A percentile compares a stretch with the other conserved stretches of the same genome.
Conservation (phyloP, 1,140 invertebrate species). For the Aporrectodea caliginosa region DNA sequence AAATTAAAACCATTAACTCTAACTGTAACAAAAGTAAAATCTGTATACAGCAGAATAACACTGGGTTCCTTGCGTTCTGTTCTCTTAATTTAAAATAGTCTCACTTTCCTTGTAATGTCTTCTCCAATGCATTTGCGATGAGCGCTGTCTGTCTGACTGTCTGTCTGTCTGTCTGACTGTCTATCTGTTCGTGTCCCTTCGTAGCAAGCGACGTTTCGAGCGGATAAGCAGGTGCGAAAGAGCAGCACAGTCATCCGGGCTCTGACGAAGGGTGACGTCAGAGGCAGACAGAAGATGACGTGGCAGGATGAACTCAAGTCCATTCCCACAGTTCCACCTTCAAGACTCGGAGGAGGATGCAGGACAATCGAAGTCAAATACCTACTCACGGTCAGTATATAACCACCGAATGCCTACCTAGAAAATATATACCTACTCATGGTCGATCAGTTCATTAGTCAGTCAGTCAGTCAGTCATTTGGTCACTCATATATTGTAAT, state of each 20-base stretch:
- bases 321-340: not conserved
- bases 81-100: too few species aligned
- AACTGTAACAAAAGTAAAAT: too few species aligned
- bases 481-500: too few species aligned
- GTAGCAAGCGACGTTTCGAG: conserved; percentile 12
- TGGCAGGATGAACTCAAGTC: not conserved
- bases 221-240: conserved; percentile 10
- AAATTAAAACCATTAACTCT: too few species aligned
- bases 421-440: too few species aligned
- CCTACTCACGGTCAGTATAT: conserved; percentile 2
- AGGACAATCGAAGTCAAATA: conserved; percentile 15
- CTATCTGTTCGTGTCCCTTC: not conserved
- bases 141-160: not conserved
- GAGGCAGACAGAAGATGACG: not conserved
- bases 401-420: not conserved
- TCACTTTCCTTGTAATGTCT: too few species aligned
- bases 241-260: not conserved
- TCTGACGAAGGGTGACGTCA: conserved; percentile 11
- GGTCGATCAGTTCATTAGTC: too few species aligned
- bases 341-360: conserved; percentile 6
- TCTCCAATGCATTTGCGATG: too few species aligned
- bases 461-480: too few species aligned
- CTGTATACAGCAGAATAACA: too few species aligned
- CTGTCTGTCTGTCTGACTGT: not conserved
- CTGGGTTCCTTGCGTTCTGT: too few species aligned